phyloP scores from a whole-genome alignment of 2,888 invertebrate genomes.

The Marasmarcha lunaedactyla region DNA sequence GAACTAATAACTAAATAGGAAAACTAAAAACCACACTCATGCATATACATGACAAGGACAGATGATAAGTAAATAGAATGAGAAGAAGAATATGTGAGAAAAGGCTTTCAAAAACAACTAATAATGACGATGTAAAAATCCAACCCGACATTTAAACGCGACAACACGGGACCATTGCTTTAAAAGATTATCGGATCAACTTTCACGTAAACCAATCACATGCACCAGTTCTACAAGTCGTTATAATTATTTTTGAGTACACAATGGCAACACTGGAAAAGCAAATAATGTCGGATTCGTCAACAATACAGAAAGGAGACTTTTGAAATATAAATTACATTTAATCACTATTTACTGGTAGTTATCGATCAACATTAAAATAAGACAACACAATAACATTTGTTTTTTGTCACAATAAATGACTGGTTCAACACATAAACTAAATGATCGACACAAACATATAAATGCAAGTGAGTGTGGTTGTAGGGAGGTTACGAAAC shows the following conservation, averaged over 20 bases:
- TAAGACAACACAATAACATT: background rate
- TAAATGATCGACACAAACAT: conserved; percentile 26
- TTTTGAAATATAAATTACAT: conserved; percentile 13
- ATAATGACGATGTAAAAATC: conserved; percentile 27
- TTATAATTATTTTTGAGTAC: conserved; percentile 24
- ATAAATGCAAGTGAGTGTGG: conserved; percentile 69
- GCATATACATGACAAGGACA: conserved; percentile 47
- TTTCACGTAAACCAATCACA: conserved; percentile 67
- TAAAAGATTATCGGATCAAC: conserved; percentile 32
- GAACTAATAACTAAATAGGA: conserved; percentile 20
- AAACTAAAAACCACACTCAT: conserved; percentile 62
- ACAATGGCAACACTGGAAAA: conserved; percentile 57
- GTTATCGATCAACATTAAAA: background rate
- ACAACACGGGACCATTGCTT: too few species aligned
- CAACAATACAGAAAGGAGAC: conserved; percentile 17
- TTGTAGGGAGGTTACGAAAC: conserved; percentile 40
- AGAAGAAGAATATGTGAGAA: conserved; percentile 9
- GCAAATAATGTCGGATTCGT: conserved; percentile 59
- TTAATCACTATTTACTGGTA: conserved; percentile 6
- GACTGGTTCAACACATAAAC: conserved; percentile 3
- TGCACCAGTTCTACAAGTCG: conserved; percentile 32
- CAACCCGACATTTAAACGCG: conserved; percentile 54
- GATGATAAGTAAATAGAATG: conserved; percentile 24
- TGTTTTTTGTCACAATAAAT: background rate
- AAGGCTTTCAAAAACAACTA: conserved; percentile 1